phyloP scores from a whole-genome alignment of 2,888 invertebrate species.

The Electrophaes corylata region DNA sequence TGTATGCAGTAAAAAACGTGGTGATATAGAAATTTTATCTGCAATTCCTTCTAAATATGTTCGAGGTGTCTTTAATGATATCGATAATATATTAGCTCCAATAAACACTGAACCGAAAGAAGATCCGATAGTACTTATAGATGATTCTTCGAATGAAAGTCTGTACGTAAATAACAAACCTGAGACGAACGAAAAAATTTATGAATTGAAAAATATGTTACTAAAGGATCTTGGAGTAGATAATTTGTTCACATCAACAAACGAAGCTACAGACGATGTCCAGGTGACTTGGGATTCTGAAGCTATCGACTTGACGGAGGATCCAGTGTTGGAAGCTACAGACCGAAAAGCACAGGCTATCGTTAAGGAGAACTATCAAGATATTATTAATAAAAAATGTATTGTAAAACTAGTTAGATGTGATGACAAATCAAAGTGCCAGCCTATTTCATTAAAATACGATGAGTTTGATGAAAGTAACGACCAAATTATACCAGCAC shows the following conservation, averaged over 20 bases:
- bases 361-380: conserved; percentile 13
- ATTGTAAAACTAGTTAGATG: conserved; percentile 57
- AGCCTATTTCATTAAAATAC: conserved; percentile 13
- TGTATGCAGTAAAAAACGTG: not conserved
- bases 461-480: conserved; percentile 1
- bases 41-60: conserved; percentile 20
- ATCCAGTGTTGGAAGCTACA: conserved; percentile 1
- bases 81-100: conserved; percentile 21
- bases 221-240: conserved; percentile 50
- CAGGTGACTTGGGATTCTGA: conserved; percentile 32
- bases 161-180: conserved; percentile 7
- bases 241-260: conserved; percentile 3
- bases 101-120: not conserved
- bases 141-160: conserved; percentile 62
- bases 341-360: not conserved
- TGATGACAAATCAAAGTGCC: conserved; percentile 41
- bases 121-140: conserved; percentile 52
- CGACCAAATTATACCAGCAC: not conserved
- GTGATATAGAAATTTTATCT: conserved; percentile 2
- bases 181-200: conserved; percentile 42
- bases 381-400: conserved; percentile 41
- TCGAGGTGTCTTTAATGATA: conserved; percentile 18
- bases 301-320: conserved; percentile 30
- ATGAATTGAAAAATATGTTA: conserved; percentile 50
- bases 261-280: conserved; percentile 10